Evolutionary conservation across 2,113 vertebrate species (phyloP).

Genomic region (Brachyhypopomus occidentalis): DNA sequence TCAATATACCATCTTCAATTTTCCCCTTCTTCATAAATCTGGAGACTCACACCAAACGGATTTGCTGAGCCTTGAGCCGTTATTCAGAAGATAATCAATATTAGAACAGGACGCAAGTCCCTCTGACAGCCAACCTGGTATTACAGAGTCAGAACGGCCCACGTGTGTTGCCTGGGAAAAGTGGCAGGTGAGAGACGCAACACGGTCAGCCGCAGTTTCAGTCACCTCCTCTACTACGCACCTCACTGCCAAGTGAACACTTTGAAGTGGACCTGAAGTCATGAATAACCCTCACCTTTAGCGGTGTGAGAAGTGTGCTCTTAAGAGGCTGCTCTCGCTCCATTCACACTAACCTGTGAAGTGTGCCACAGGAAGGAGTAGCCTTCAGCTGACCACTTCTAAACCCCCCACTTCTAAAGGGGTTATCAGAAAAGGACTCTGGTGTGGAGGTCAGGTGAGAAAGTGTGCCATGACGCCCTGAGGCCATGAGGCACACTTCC

Average conservation of each 20-base stretch:
- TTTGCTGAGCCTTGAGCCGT: background rate
- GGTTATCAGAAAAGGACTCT: background rate
- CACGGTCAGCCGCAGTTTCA: slow-evolving; percentile 17
- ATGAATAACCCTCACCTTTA: slow-evolving; percentile 20
- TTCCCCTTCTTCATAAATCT: background rate
- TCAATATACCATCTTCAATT: no score
- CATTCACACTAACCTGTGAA: slow-evolving; percentile 55
- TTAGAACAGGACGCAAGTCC: background rate
- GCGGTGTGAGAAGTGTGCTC: slow-evolving; percentile 60
- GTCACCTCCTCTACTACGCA: slow-evolving; percentile 20
- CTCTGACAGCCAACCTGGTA: background rate
- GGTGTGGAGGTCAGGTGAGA: slow-evolving; percentile 17
- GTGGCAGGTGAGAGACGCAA: slow-evolving; percentile 5
- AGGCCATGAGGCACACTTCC: background rate
- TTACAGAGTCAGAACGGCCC: background rate
- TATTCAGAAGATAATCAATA: no score
- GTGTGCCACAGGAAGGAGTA: slow-evolving; percentile 51
- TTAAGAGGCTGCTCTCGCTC: slow-evolving; percentile 49
- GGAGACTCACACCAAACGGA: background rate
- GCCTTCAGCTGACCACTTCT: background rate
- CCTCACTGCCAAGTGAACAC: slow-evolving; percentile 42
- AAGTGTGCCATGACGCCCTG: slow-evolving; percentile 45
- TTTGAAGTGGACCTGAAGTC: slow-evolving; percentile 24
- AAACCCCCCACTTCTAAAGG: background rate
- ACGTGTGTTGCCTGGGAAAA: background rate